Base-by-base conservation (phyloP, 2,888 invertebrate genomes). In the Calameuta filiformis region DNA sequence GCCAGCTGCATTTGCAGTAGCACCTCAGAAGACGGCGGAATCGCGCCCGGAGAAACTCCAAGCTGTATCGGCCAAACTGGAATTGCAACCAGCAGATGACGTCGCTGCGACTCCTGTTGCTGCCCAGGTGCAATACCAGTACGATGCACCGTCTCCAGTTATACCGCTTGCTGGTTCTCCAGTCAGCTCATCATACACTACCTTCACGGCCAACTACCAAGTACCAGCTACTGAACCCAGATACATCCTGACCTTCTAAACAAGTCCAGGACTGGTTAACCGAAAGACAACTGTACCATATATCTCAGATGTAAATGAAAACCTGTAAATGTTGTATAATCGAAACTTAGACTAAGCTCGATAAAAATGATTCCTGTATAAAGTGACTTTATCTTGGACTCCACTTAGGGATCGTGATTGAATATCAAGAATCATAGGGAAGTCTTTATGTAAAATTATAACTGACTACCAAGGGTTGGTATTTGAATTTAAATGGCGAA, bases 161-260 rank as follows among this genome's bases (percentile, higher is more conserved):
- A 81, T 84, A n/a, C 89, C 90, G 0, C 34, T 74, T 12, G 23
- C 15, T 12, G 74, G 74, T 30, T 74, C 74, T 30, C 35, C 74
- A 9, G 77, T 89, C 1, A 85, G 84, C 78, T 81, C 88, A 4
- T 83, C 89, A 6, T 89, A 86, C 80, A 80, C 88, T 9, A 80
- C 86, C n/a, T 90, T 87, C 81, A 85, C 87, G 4, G 85, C 89
- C 11, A 90, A 89, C 76, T 90, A 90, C 76, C 89, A 87, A 69
- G 76, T 83, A 0, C 88, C 87, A 3, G 82, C 85, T 4, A 40
- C 78, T 34, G 91, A 90, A 33, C 85, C 86, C 1, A 88, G 90
- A 80, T 91, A 83, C 83, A 83, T 91, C 30, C 80, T 91, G 37
- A 82, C 89, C 37, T 82, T 90, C 68, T 90, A 83, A 80, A 76